A percentile compares a stretch with the other conserved stretches of the same genome.
Conservation (phyloP, 2,113 vertebrate species). For the Ranitomeya imitator region DNA sequence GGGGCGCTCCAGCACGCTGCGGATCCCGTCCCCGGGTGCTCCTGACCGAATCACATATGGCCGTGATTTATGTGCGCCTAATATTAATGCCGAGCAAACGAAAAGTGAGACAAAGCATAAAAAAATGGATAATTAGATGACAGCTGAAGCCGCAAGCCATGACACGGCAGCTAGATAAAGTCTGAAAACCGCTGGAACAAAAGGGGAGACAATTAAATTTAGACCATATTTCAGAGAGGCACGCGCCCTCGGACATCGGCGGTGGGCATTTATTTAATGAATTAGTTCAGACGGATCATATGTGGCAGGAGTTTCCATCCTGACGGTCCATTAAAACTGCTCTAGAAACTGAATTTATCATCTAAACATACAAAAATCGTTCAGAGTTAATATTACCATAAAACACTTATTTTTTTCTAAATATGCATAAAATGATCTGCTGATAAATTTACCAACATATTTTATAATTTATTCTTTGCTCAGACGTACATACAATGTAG, state of each 20-base stretch:
- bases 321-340: conserved; percentile 15
- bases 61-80: conserved; percentile 52
- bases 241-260: background rate
- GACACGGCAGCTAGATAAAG: background rate
- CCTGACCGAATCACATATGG: conserved; percentile 36
- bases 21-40: background rate
- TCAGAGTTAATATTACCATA: too few relatives aligned
- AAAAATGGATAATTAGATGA: background rate
- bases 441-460: too few relatives aligned
- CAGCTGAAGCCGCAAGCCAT: background rate
- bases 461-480: too few relatives aligned
- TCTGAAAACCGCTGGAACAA: background rate
- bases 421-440: too few relatives aligned
- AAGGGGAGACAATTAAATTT: conserved; percentile 13
- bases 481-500: too few relatives aligned
- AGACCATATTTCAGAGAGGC: background rate
- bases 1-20: background rate
- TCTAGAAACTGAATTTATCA: background rate
- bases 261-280: background rate
- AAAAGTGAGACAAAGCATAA: background rate
- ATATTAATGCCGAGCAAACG: conserved; percentile 39
- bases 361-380: background rate
- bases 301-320: background rate
- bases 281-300: background rate
- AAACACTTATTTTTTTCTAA: too few relatives aligned